phyloP scores from a whole-genome alignment of 1,140 invertebrate genomes.

The Pygmarrhopalites habei region DNA sequence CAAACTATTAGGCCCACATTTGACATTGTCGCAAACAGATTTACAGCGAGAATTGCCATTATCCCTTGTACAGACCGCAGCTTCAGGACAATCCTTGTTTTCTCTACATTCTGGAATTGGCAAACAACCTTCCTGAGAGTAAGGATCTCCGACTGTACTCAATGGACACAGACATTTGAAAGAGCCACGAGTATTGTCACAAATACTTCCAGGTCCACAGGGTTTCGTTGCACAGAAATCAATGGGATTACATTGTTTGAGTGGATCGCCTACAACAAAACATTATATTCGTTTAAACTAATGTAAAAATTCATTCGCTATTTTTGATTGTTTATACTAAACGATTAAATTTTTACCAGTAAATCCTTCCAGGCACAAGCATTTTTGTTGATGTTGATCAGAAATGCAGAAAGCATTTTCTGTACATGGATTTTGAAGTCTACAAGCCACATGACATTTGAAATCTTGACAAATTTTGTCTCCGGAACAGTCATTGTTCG shows the following conservation, averaged over 20 bases:
- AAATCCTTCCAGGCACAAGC: constrained; percentile 77
- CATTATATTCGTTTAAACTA: neutral
- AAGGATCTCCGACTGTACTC: constrained; percentile 72
- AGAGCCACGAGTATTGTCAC: constrained; percentile 70
- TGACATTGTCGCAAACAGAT: constrained; percentile 62
- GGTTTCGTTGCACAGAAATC: constrained; percentile 70
- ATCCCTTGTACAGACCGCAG: constrained; percentile 62
- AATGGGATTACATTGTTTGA: constrained; percentile 55
- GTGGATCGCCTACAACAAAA: too few species aligned
- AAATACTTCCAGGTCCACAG: constrained; percentile 72
- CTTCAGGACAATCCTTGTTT: constrained; percentile 67
- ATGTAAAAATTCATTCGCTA: too few species aligned
- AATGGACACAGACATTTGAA: constrained; percentile 71
- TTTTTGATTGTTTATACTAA: too few species aligned
- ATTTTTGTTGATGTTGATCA: constrained; percentile 54
- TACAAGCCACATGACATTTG: constrained; percentile 75
- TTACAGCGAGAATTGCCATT: constrained; percentile 66
- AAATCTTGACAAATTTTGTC: constrained; percentile 73
- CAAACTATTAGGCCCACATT: constrained; percentile 75
- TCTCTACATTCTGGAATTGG: constrained; percentile 66
- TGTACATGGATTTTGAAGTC: constrained; percentile 69
- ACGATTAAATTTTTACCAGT: too few species aligned
- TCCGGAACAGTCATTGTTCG: constrained; percentile 62
- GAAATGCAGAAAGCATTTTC: constrained; percentile 74
- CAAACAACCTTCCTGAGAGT: constrained; percentile 59